Conservation (phyloP, 2,113 vertebrate genomes). For the Ciconia maguari region DNA sequence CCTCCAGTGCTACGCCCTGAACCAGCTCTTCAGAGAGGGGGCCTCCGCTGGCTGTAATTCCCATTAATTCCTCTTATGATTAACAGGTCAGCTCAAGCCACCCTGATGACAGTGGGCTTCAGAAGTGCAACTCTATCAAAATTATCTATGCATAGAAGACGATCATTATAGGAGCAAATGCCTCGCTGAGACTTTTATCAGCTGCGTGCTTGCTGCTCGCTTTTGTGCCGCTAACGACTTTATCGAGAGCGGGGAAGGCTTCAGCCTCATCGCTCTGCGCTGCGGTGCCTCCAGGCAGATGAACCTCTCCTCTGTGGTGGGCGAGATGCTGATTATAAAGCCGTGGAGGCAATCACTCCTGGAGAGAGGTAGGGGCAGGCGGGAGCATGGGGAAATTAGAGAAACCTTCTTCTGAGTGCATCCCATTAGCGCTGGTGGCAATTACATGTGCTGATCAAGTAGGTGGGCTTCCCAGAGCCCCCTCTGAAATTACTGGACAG, state of each 20-base stretch:
- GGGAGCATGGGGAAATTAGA: neutral
- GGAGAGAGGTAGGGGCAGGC: neutral
- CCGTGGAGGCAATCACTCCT: neutral
- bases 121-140: constrained; percentile 52
- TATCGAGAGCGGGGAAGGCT: neutral
- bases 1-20: neutral
- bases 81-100: constrained; percentile 61
- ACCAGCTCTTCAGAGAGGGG: neutral
- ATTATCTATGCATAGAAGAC: constrained; percentile 57
- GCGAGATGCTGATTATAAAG: constrained; percentile 12
- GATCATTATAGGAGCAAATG: constrained; percentile 22
- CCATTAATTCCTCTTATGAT: constrained; percentile 60
- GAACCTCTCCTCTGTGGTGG: neutral
- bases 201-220: neutral
- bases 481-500: neutral
- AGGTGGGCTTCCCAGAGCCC: neutral
- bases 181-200: constrained; percentile 43
- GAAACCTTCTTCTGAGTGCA: neutral
- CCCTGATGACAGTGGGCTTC: constrained; percentile 18
- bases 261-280: neutral
- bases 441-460: neutral
- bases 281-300: neutral
- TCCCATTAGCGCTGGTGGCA: neutral
- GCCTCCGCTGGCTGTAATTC: constrained; percentile 14
- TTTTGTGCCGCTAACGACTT: neutral